phyloP scores from a whole-genome alignment of 2,888 invertebrate species.

The Nephrotoma appendiculata region DNA sequence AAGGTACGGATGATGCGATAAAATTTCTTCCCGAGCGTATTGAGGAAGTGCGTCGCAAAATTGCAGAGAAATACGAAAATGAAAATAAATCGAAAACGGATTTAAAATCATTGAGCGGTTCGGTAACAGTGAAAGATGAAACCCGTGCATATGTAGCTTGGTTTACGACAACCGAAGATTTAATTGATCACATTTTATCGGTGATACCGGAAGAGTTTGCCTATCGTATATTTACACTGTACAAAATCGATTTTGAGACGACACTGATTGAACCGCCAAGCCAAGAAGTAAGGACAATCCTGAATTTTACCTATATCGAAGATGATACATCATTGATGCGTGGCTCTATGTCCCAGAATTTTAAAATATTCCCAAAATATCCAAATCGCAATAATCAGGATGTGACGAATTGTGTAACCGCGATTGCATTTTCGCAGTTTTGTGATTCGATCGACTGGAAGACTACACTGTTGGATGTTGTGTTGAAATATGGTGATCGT shows the following conservation, averaged over 20 bases:
- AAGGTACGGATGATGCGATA: slow-evolving; percentile 42
- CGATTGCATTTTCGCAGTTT: slow-evolving; percentile 41
- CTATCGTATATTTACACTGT: neutral
- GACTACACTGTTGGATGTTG: slow-evolving; percentile 38
- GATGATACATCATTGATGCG: slow-evolving; percentile 13
- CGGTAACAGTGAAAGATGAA: slow-evolving; percentile 20
- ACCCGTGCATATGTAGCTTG: slow-evolving; percentile 15
- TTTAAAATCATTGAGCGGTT: neutral
- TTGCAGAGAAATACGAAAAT: slow-evolving; percentile 26
- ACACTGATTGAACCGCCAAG: neutral
- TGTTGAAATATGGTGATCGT: slow-evolving; percentile 47
- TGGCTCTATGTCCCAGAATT: slow-evolving; percentile 15
- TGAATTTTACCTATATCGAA: slow-evolving; percentile 5
- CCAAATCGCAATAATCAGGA: slow-evolving; percentile 35
- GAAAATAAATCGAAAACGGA: slow-evolving; percentile 6
- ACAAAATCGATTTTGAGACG: neutral
- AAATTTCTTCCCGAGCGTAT: slow-evolving; percentile 17
- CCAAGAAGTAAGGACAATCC: neutral
- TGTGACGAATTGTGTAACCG: slow-evolving; percentile 40
- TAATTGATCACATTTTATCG: neutral
- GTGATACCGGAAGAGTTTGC: neutral
- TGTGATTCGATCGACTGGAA: slow-evolving; percentile 44
- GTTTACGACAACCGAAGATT: neutral
- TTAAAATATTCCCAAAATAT: slow-evolving; percentile 10
- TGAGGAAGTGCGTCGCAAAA: slow-evolving; percentile 11